phyloP scores from a whole-genome alignment of 2,888 invertebrate species.

The Prosapia bicincta region DNA sequence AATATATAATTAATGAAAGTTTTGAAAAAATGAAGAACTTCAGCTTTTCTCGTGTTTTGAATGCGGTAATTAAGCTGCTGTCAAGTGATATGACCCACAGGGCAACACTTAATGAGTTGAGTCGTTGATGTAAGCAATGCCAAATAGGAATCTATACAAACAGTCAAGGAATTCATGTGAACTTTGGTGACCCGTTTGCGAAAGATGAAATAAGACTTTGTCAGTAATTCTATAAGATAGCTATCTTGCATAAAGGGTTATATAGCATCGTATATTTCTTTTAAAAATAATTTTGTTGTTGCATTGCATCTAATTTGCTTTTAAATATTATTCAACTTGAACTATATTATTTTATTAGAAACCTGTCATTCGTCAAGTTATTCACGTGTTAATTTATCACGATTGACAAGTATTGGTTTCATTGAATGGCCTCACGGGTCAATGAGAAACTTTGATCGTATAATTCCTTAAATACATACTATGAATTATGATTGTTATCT shows the following conservation, averaged over 20 bases:
- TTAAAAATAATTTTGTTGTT: no score
- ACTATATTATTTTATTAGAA: no score
- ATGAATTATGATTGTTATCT: conserved; percentile 2
- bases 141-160: background rate
- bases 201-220: background rate
- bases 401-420: no score
- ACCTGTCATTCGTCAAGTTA: no score
- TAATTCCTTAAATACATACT: background rate
- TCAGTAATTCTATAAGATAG: background rate
- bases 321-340: no score
- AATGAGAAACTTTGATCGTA: background rate
- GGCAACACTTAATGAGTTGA: background rate
- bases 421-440: background rate
- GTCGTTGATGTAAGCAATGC: background rate
- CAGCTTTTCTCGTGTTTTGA: background rate
- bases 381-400: no score
- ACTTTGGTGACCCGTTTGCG: background rate
- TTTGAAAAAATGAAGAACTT: background rate
- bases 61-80: background rate
- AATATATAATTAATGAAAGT: background rate
- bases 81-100: background rate
- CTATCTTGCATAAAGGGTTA: no score
- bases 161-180: background rate
- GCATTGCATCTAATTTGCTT: no score
- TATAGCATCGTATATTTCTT: no score